phyloP scores from a whole-genome alignment of 2,113 vertebrate genomes.

The Platichthys flesus region DNA sequence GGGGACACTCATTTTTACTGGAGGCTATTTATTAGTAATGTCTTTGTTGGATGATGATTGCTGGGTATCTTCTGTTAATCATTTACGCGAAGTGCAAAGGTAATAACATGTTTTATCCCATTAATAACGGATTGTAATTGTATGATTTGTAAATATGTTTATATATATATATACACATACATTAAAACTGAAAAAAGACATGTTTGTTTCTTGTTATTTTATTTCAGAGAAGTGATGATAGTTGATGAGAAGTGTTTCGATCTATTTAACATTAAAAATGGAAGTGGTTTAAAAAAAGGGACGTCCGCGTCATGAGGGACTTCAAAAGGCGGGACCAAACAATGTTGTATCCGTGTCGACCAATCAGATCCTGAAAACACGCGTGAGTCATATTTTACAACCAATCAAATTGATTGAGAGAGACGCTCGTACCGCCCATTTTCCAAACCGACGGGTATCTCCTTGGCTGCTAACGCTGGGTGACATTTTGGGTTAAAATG shows the following conservation, averaged over 20 bases:
- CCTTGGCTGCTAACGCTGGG: constrained; percentile 6
- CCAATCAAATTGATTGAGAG: constrained; percentile 57
- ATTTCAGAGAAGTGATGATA: not conserved
- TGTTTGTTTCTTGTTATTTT: not conserved
- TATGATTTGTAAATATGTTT: constrained; percentile 83
- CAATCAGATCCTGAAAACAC: constrained; percentile 37
- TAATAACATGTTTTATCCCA: constrained; percentile 61
- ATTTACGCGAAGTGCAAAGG: constrained; percentile 16
- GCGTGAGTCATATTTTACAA: not conserved
- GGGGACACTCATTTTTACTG: constrained; percentile 47
- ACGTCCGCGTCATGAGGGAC: not conserved
- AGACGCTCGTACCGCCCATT: not conserved
- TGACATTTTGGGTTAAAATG: constrained; percentile 1
- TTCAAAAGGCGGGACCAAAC: constrained; percentile 3
- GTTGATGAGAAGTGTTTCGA: not conserved
- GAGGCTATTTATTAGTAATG: constrained; percentile 66
- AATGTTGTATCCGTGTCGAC: not conserved
- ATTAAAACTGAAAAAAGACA: constrained; percentile 54
- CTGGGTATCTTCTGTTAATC: constrained; percentile 46
- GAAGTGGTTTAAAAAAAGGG: not conserved
- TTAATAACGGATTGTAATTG: constrained; percentile 38
- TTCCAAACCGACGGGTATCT: constrained; percentile 12
- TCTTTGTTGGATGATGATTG: constrained; percentile 42
- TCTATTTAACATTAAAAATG: not conserved
- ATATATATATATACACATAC: constrained; percentile 51